Conservation (phyloP, 2,113 vertebrate species). For the rat (Rattus norvegicus) region GRCr8 NC_086037.1:10021001-10021500, state of each 20-base stretch:
- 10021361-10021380: neutral
- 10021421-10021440: neutral
- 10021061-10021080: slow-evolving; percentile 77
- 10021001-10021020: neutral
- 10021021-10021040: slow-evolving; percentile 81
- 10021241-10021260: neutral
- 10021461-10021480: neutral
- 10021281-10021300: neutral
- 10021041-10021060: slow-evolving; percentile 84
- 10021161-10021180: neutral
- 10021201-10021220: neutral
- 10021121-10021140: neutral
- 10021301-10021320: neutral
- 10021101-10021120: neutral
- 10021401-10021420: neutral
- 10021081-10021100: slow-evolving; percentile 55
- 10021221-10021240: neutral
- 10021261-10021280: neutral
- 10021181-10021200: neutral
- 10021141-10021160: neutral
- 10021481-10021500: neutral
- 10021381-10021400: neutral
- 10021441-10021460: neutral
- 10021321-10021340: neutral
- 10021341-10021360: neutral